Evolutionary conservation across 2,888 invertebrate species (phyloP).

Genomic region (Agrotis segetum): DNA sequence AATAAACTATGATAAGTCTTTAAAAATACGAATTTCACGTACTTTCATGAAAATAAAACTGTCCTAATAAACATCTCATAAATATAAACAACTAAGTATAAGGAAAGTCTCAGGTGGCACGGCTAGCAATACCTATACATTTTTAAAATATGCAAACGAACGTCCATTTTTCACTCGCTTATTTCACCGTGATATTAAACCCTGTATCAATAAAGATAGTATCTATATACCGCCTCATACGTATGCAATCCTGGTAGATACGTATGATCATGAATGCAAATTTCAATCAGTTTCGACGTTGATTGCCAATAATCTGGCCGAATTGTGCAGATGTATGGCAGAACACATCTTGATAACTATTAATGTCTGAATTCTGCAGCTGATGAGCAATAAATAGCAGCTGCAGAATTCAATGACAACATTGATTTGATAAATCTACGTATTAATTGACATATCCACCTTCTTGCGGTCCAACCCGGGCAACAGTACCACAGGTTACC

Average conservation of each 20-base stretch:
- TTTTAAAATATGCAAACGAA: conserved; percentile 28
- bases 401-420: too few relatives aligned
- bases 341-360: conserved; percentile 47
- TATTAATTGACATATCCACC: too few relatives aligned
- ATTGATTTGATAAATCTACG: too few relatives aligned
- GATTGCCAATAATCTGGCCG: conserved; percentile 65
- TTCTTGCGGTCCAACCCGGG: too few relatives aligned
- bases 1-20: too few relatives aligned
- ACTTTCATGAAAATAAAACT: background rate
- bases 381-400: background rate
- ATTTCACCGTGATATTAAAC: conserved; percentile 24
- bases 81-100: conserved; percentile 18
- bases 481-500: too few relatives aligned
- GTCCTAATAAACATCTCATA: conserved; percentile 6
- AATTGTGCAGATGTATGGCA: conserved; percentile 26
- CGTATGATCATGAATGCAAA: conserved; percentile 53
- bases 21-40: background rate
- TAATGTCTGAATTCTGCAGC: conserved; percentile 24
- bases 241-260: background rate
- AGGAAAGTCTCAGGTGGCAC: conserved; percentile 12
- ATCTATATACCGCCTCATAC: background rate
- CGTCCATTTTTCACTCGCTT: conserved; percentile 26
- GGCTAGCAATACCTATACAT: background rate
- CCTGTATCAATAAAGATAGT: conserved; percentile 25
- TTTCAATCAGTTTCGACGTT: conserved; percentile 56